phyloP scores from a whole-genome alignment of 2,113 vertebrate genomes.

The Neolamprologus modestus region DNA sequence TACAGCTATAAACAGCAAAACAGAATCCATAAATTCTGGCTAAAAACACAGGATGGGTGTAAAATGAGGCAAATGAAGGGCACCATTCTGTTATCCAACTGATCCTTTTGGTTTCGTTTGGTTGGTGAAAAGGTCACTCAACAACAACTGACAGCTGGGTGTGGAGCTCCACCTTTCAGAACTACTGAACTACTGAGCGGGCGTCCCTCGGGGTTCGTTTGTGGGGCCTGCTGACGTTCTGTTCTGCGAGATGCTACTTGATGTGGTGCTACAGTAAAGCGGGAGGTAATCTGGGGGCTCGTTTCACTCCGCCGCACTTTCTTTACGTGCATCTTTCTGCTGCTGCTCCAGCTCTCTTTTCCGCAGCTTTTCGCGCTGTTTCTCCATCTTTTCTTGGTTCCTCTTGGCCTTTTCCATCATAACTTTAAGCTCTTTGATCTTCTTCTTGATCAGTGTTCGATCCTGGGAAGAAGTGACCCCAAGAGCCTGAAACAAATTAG shows the following conservation, averaged over 20 bases:
- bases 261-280: slow-evolving; percentile 25
- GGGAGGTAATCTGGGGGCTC: neutral
- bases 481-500: slow-evolving; percentile 72
- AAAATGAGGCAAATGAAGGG: slow-evolving; percentile 14
- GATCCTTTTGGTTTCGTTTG: slow-evolving; percentile 49
- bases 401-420: slow-evolving; percentile 84
- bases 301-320: slow-evolving; percentile 38
- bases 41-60: slow-evolving; percentile 5
- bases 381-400: slow-evolving; percentile 88
- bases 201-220: slow-evolving; percentile 18
- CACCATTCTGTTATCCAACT: slow-evolving; percentile 26
- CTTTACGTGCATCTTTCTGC: slow-evolving; percentile 72
- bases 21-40: neutral
- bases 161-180: slow-evolving; percentile 21
- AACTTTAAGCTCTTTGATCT: slow-evolving; percentile 88
- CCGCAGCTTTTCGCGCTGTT: slow-evolving; percentile 80
- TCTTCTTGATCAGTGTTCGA: slow-evolving; percentile 86
- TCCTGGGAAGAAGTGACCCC: slow-evolving; percentile 86
- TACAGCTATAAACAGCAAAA: slow-evolving; percentile 47
- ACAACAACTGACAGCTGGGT: neutral
- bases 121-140: slow-evolving; percentile 11
- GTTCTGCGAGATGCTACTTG: slow-evolving; percentile 28
- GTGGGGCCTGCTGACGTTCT: slow-evolving; percentile 21
- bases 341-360: slow-evolving; percentile 80
- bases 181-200: slow-evolving; percentile 3